Evolutionary conservation across 2,113 vertebrate species (phyloP).

Genomic region (Nyctereutes procyonoides): DNA sequence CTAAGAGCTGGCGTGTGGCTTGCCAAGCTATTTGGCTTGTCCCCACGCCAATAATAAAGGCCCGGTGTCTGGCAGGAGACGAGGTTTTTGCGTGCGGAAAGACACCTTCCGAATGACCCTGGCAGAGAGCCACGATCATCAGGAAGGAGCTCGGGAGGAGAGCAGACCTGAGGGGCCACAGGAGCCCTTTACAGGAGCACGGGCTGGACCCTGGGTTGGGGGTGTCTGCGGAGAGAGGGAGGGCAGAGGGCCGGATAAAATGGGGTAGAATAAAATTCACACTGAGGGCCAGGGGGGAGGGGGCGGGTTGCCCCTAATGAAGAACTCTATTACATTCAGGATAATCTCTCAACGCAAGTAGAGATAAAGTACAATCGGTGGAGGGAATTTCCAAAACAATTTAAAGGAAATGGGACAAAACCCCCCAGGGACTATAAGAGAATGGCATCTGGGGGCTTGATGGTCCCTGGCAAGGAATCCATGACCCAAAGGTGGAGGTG

Average conservation of each 20-base stretch:
- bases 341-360: conserved; percentile 46
- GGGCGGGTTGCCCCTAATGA: neutral
- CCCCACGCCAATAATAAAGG: conserved; percentile 39
- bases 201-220: neutral
- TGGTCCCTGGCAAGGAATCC: conserved; percentile 3
- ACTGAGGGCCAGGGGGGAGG: neutral
- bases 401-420: conserved; percentile 47
- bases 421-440: conserved; percentile 37
- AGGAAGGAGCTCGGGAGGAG: neutral
- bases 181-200: neutral
- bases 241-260: neutral
- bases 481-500: neutral
- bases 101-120: conserved; percentile 43
- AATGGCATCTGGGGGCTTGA: conserved; percentile 20
- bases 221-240: neutral
- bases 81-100: conserved; percentile 45
- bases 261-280: neutral
- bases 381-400: conserved; percentile 59
- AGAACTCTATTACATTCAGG: neutral
- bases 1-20: neutral
- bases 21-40: conserved; percentile 72
- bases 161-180: neutral
- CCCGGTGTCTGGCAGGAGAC: conserved; percentile 55
- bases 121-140: conserved; percentile 40
- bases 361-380: conserved; percentile 28